A percentile compares a stretch with the other conserved stretches of the same genome.
phyloP scores from a whole-genome alignment of 2,888 invertebrate species.

The Alentia gelatinosa region DNA sequence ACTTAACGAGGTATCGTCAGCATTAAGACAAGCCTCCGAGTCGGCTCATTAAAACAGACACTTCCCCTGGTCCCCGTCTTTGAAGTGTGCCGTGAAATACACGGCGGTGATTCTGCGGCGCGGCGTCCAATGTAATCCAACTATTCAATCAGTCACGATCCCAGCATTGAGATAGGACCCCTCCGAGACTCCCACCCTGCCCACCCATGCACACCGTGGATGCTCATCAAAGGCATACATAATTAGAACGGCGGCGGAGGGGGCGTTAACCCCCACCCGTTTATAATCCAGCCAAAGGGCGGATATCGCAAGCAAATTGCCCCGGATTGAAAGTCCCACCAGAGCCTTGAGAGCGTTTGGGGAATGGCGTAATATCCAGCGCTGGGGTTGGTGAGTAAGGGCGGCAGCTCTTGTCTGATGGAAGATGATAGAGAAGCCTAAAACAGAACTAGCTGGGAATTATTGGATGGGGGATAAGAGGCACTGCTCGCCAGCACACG shows the following conservation, averaged over 20 bases:
- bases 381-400: background rate
- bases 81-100: constrained; percentile 28
- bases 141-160: constrained; percentile 37
- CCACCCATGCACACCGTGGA: background rate
- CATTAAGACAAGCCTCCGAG: background rate
- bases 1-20: background rate
- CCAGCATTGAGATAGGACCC: background rate
- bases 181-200: background rate
- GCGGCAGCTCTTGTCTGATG: background rate
- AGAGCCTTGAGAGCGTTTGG: background rate
- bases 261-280: background rate
- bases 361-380: background rate
- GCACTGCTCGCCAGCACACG: background rate
- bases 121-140: background rate
- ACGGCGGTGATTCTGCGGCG: background rate
- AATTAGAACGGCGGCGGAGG: background rate
- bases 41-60: constrained; percentile 10
- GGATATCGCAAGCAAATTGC: background rate
- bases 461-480: background rate
- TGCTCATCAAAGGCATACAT: constrained; percentile 32
- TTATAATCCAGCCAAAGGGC: background rate
- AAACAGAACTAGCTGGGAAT: background rate
- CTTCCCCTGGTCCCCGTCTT: background rate
- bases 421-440: background rate
- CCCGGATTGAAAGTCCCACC: background rate